Conservation (phyloP, 2,797 vertebrate genomes). For the Brachyalestes nurse region DNA sequence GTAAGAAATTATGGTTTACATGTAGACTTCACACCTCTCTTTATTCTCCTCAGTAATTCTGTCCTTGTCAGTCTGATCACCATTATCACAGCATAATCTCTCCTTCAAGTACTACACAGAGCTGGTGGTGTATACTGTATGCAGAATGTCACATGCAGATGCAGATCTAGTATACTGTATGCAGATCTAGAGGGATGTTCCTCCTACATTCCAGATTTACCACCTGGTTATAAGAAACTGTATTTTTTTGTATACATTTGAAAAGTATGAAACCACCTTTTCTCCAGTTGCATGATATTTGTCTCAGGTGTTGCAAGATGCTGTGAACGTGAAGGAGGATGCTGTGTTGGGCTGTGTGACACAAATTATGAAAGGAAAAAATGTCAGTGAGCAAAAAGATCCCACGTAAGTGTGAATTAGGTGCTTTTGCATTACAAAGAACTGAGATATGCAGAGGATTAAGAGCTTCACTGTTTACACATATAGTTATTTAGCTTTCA, state of each 20-base stretch:
- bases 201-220: not conserved
- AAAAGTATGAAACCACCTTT: not conserved
- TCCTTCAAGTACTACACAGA: not conserved
- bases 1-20: slow-evolving; percentile 73
- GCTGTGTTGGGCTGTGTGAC: slow-evolving; percentile 80
- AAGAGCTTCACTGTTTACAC: no score
- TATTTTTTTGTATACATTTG: not conserved
- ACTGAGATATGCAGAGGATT: not conserved
- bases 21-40: not conserved
- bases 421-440: not conserved
- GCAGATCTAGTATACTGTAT: no score
- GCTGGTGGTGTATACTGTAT: not conserved
- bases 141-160: not conserved
- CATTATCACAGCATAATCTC: not conserved
- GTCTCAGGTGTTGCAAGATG: slow-evolving; percentile 83
- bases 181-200: not conserved
- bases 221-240: not conserved
- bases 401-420: slow-evolving; percentile 72
- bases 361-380: slow-evolving; percentile 88
- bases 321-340: slow-evolving; percentile 74
- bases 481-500: no score
- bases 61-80: not conserved
- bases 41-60: not conserved
- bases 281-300: slow-evolving; percentile 2
- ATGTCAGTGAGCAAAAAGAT: slow-evolving; percentile 83